These are phyloP conservation scores for Pollenia griseotomentosa DNA, from an alignment of 2,888 invertebrate species.

Conservation along the genomic window DNA sequence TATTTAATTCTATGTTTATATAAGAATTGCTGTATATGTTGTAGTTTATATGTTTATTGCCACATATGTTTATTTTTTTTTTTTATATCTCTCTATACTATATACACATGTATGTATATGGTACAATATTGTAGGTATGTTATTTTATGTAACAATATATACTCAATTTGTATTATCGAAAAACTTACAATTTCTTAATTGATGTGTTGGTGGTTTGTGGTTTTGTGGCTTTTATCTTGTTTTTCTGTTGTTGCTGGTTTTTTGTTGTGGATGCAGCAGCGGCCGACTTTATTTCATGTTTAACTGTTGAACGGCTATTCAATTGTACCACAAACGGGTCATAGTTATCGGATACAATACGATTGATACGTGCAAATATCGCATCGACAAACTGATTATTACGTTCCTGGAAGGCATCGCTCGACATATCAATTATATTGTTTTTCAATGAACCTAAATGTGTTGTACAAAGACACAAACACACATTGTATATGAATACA, in stretches of 20 bases:
- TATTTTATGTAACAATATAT: slow-evolving; percentile 20
- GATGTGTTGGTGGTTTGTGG: slow-evolving; percentile 75
- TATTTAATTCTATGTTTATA: slow-evolving; percentile 27
- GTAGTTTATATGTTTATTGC: background rate
- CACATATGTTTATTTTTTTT: slow-evolving; percentile 28
- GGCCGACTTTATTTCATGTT: slow-evolving; percentile 64
- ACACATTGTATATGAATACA: background rate
- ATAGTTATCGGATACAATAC: slow-evolving; percentile 91
- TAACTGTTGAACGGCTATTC: slow-evolving; percentile 76
- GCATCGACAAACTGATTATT: slow-evolving; percentile 95
- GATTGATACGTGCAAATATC: slow-evolving; percentile 92
- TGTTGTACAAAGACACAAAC: slow-evolving; percentile 77
- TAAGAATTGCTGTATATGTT: background rate
- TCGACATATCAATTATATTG: slow-evolving; percentile 83
- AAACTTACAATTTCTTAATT: slow-evolving; percentile 81
- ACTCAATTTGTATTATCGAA: slow-evolving; percentile 50
- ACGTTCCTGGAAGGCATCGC: slow-evolving; percentile 88
- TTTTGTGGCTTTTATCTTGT: slow-evolving; percentile 74
- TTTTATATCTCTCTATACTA: background rate
- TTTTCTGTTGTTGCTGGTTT: slow-evolving; percentile 62
- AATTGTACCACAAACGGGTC: slow-evolving; percentile 91
- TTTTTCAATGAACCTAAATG: slow-evolving; percentile 84
- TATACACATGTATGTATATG: background rate
- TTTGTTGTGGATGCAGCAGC: slow-evolving; percentile 58
- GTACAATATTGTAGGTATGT: background rate